Percentiles rank a stretch among this genome's conserved stretches.
phyloP scores from a whole-genome alignment of 2,797 vertebrate species.

The Pteronotus mesoamericanus region DNA sequence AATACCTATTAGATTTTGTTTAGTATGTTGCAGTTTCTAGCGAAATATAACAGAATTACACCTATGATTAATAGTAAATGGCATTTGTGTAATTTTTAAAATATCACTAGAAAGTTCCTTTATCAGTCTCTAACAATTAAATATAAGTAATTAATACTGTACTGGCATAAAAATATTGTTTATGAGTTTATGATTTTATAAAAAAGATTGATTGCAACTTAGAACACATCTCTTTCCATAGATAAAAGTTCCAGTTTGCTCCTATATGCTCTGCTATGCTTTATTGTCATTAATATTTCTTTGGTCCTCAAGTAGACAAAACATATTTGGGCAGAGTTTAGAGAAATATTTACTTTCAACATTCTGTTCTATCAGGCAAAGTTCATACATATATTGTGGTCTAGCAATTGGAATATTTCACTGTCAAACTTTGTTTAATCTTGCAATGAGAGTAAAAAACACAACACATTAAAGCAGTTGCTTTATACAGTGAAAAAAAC shows the following conservation, averaged over 20 bases:
- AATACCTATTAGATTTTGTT: background rate
- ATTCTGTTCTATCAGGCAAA: slow-evolving; percentile 58
- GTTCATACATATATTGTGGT: slow-evolving; percentile 32
- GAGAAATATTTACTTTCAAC: slow-evolving; percentile 67
- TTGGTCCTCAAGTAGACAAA: slow-evolving; percentile 51
- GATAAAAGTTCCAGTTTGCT: slow-evolving; percentile 36
- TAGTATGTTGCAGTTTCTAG: background rate
- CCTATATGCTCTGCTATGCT: background rate
- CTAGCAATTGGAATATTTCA: slow-evolving; percentile 63
- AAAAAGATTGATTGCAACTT: slow-evolving; percentile 2
- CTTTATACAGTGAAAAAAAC: slow-evolving; percentile 46
- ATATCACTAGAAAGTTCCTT: background rate
- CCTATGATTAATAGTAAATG: background rate
- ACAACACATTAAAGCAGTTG: slow-evolving; percentile 52
- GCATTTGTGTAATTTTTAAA: background rate
- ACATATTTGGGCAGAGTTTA: slow-evolving; percentile 60
- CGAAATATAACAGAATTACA: background rate
- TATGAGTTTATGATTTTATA: background rate
- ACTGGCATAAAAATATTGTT: background rate
- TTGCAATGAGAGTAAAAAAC: slow-evolving; percentile 34
- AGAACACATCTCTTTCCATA: slow-evolving; percentile 41
- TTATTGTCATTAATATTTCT: slow-evolving; percentile 31
- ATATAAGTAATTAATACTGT: background rate
- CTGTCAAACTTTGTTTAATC: slow-evolving; percentile 73
- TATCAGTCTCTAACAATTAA: background rate